phyloP scores from a whole-genome alignment of 2,113 vertebrate genomes.

The Anolis carolinensis region DNA sequence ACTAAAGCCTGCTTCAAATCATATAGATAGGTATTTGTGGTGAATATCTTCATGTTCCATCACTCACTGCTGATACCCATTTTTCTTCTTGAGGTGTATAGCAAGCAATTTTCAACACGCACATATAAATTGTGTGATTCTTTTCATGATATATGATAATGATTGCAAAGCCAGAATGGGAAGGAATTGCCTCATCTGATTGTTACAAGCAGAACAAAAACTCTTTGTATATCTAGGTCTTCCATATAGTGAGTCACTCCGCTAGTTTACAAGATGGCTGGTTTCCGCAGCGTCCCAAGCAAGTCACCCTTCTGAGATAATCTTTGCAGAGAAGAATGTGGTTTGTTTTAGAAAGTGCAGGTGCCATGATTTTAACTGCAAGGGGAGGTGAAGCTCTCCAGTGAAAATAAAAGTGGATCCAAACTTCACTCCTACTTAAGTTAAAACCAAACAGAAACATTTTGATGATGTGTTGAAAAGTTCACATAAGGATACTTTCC shows the following conservation, averaged over 20 bases:
- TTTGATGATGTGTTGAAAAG: not conserved
- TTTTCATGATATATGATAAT: not conserved
- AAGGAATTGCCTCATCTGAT: conserved; percentile 11
- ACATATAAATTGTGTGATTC: not conserved
- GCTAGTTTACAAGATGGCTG: conserved; percentile 23
- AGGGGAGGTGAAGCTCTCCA: not conserved
- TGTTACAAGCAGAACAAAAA: not conserved
- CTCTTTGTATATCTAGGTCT: not conserved
- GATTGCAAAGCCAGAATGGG: not conserved
- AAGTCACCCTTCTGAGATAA: not conserved
- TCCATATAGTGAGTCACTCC: conserved; percentile 9
- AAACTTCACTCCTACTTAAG: conserved; percentile 14
- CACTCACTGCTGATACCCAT: conserved; percentile 8
- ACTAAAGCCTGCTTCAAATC: not conserved
- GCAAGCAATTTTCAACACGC: conserved; percentile 16
- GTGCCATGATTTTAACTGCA: conserved; percentile 4
- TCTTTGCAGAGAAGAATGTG: conserved; percentile 2
- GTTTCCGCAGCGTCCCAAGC: not conserved
- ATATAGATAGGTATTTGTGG: not conserved
- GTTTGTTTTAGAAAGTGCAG: conserved; percentile 13
- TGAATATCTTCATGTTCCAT: conserved; percentile 13
- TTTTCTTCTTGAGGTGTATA: conserved; percentile 18
- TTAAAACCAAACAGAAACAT: conserved; percentile 9
- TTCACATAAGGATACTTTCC: conserved; percentile 11
- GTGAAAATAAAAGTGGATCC: conserved; percentile 8